phyloP scores from a whole-genome alignment of 1,140 invertebrate genomes.

The Cataglyphis hispanica region DNA sequence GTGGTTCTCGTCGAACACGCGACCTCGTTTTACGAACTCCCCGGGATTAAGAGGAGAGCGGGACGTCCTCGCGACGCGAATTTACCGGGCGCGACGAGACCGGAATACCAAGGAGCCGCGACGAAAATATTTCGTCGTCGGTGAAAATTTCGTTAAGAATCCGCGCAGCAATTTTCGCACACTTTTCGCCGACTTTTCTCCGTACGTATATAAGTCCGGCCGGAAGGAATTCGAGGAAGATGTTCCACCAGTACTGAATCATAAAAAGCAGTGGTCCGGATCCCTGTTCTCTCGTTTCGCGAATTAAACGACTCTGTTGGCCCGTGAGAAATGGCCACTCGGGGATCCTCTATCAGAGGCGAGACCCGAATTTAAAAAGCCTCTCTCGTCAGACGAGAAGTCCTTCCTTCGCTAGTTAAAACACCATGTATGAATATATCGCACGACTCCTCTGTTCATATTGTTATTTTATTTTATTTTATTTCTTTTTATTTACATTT shows the following conservation, averaged over 20 bases:
- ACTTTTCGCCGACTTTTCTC: neutral
- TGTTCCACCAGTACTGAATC: slow-evolving; percentile 31
- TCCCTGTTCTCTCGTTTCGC: slow-evolving; percentile 30
- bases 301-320: slow-evolving; percentile 60
- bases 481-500: neutral
- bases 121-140: neutral
- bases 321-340: slow-evolving; percentile 57
- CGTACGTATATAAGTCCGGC: neutral
- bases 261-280: slow-evolving; percentile 45
- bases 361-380: slow-evolving; percentile 49
- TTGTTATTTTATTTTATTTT: neutral
- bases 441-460: neutral
- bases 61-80: neutral
- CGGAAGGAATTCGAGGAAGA: neutral
- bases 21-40: neutral
- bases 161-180: neutral
- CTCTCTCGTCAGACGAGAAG: neutral
- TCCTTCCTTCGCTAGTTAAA: slow-evolving; percentile 32
- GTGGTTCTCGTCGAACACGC: neutral
- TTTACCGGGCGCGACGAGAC: neutral
- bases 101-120: neutral
- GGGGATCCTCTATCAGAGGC: slow-evolving; percentile 51
- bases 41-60: neutral
- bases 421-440: slow-evolving; percentile 1
- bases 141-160: neutral